phyloP scores from a whole-genome alignment of 2,888 invertebrate genomes.

The Limnephilus auricula region DNA sequence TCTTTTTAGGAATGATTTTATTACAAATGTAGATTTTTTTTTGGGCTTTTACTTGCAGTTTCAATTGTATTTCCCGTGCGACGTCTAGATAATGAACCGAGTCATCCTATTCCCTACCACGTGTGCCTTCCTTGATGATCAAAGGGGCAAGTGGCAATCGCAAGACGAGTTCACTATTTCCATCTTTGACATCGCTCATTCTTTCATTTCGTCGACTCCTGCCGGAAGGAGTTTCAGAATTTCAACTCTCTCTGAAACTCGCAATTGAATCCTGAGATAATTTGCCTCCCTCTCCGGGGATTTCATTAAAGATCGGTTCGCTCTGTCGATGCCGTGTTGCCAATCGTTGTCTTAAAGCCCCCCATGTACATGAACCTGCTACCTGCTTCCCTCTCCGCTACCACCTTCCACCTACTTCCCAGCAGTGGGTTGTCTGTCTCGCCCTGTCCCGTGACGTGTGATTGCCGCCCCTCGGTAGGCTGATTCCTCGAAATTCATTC shows the following conservation, averaged over 20 bases:
- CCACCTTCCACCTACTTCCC: neutral
- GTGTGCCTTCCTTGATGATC: neutral
- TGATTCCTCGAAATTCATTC: conserved; percentile 43
- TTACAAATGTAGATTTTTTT: neutral
- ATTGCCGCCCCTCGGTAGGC: neutral
- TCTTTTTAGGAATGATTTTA: too few species aligned
- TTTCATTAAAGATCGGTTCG: conserved; percentile 57
- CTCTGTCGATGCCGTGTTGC: conserved; percentile 45
- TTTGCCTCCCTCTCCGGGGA: conserved; percentile 58
- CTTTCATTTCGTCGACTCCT: conserved; percentile 58
- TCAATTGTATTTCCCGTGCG: neutral
- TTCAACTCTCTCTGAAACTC: conserved; percentile 39
- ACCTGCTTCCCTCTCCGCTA: neutral
- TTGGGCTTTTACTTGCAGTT: neutral
- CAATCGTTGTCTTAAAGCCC: conserved; percentile 50
- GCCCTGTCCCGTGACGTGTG: neutral
- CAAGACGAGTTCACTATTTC: neutral
- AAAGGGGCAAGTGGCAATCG: neutral
- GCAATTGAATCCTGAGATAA: conserved; percentile 58
- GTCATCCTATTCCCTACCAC: neutral
- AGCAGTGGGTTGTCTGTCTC: conserved; percentile 6
- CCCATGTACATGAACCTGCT: neutral
- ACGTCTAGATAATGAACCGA: neutral
- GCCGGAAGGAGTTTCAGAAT: conserved; percentile 44
- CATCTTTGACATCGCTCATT: conserved; percentile 35